phyloP scores from a whole-genome alignment of 2,113 vertebrate genomes.

The Gambusia holbrooki region DNA sequence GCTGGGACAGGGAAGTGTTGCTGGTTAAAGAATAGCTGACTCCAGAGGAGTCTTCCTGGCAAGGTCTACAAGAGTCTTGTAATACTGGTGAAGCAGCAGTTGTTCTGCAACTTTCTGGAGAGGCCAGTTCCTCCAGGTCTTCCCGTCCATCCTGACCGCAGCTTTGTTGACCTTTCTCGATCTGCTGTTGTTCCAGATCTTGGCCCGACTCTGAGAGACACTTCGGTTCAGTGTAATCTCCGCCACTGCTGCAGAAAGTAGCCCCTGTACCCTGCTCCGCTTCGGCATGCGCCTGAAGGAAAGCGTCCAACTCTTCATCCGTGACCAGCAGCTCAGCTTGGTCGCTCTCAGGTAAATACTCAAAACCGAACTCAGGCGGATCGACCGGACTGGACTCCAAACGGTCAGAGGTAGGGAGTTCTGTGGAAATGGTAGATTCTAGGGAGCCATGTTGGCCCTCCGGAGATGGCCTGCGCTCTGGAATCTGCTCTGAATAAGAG shows the following conservation, averaged over 20 bases:
- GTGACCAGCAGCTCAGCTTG: slow-evolving; percentile 83
- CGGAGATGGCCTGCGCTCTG: slow-evolving; percentile 45
- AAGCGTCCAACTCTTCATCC: slow-evolving; percentile 92
- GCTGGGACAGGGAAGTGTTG: slow-evolving; percentile 57
- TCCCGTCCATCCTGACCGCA: slow-evolving; percentile 20
- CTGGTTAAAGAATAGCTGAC: slow-evolving; percentile 35
- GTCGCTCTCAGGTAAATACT: slow-evolving; percentile 82
- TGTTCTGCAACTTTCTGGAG: slow-evolving; percentile 71
- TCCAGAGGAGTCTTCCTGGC: slow-evolving; percentile 47
- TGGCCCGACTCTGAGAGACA: slow-evolving; percentile 52
- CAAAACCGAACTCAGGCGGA: slow-evolving; percentile 74
- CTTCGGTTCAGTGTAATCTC: slow-evolving; percentile 37
- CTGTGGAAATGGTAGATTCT: slow-evolving; percentile 15
- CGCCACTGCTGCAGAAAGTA: slow-evolving; percentile 20
- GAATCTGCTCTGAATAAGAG: slow-evolving; percentile 20
- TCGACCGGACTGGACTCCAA: slow-evolving; percentile 61
- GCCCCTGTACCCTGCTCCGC: slow-evolving; percentile 36
- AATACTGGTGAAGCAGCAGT: slow-evolving; percentile 46
- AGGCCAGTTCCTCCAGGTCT: slow-evolving; percentile 44
- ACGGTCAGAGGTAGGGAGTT: slow-evolving; percentile 21
- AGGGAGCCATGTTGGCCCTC: slow-evolving; percentile 40
- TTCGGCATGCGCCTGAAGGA: slow-evolving; percentile 83
- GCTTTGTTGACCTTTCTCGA: slow-evolving; percentile 54
- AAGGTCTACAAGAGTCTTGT: slow-evolving; percentile 51
- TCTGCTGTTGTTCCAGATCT: slow-evolving; percentile 34